These are phyloP conservation scores for Percopsis transmontana DNA, from an alignment of 2,113 vertebrate genomes.

Conservation along the genomic window DNA sequence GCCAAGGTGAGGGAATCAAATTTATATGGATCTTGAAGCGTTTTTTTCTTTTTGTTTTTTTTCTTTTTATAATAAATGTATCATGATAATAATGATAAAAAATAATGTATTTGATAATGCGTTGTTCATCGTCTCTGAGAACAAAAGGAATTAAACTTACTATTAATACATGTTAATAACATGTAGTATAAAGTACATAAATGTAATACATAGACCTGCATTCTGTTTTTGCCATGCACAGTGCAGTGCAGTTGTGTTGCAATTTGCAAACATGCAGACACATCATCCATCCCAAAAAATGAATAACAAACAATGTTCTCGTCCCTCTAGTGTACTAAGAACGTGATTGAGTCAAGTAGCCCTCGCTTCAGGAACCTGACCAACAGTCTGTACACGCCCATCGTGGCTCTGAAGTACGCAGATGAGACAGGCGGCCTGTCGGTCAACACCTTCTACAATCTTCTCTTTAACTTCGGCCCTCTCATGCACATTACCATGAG, in stretches of 20 bases:
- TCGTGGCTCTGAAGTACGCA: conserved; percentile 82
- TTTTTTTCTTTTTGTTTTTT: too few relatives aligned
- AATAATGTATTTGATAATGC: too few relatives aligned
- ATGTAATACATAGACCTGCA: neutral
- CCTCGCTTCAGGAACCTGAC: conserved; percentile 83
- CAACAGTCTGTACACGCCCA: conserved; percentile 82
- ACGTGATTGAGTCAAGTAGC: conserved; percentile 78
- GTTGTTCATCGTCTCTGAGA: too few relatives aligned
- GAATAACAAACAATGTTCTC: neutral
- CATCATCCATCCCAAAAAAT: neutral
- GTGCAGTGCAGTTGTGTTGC: too few relatives aligned
- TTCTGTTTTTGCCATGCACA: too few relatives aligned
- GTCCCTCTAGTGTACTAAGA: conserved; percentile 75
- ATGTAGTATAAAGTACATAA: too few relatives aligned
- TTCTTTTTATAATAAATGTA: neutral
- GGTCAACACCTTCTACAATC: conserved; percentile 83
- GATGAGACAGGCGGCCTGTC: conserved; percentile 82
- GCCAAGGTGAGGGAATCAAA: conserved; percentile 72
- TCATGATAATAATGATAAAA: neutral
- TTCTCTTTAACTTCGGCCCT: conserved; percentile 82
- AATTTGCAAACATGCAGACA: neutral
- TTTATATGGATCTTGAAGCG: neutral
- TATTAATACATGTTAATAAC: too few relatives aligned
- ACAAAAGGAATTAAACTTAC: too few relatives aligned
- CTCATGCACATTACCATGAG: conserved; percentile 82